Conservation (phyloP, 2,888 invertebrate species). For the Napeogenes sylphis region DNA sequence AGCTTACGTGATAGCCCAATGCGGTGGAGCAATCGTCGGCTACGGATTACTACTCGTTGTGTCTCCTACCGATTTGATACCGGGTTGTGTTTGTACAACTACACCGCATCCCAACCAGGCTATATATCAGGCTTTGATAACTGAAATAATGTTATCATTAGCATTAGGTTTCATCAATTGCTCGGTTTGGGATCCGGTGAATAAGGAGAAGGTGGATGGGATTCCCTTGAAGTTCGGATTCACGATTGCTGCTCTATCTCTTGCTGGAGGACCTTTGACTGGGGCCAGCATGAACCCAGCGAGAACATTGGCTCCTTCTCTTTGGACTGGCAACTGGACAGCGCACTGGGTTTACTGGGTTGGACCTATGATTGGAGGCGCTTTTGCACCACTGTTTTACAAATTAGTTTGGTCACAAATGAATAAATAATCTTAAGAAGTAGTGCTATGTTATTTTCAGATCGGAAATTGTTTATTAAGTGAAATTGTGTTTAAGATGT, state of each 20-base stretch:
- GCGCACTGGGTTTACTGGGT: conserved; percentile 86
- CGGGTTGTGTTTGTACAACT: conserved; percentile 80
- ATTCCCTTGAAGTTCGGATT: conserved; percentile 82
- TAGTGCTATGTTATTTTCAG: not conserved
- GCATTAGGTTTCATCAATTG: conserved; percentile 82
- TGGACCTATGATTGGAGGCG: conserved; percentile 73
- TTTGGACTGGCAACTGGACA: conserved; percentile 81
- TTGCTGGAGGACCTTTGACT: conserved; percentile 83
- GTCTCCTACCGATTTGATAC: conserved; percentile 57
- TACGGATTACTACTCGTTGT: conserved; percentile 79
- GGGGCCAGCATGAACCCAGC: conserved; percentile 86
- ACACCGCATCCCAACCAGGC: conserved; percentile 69
- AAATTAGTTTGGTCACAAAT: conserved; percentile 47
- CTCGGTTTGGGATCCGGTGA: conserved; percentile 85
- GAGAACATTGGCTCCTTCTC: conserved; percentile 83
- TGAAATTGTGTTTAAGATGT: not conserved
- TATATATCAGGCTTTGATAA: conserved; percentile 73
- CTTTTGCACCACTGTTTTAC: conserved; percentile 50
- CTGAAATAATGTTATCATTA: conserved; percentile 81
- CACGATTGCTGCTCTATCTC: conserved; percentile 80
- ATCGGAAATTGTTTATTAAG: too few relatives aligned
- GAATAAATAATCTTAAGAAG: not conserved
- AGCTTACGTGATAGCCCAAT: conserved; percentile 81
- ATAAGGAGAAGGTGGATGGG: conserved; percentile 80
- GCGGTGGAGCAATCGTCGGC: conserved; percentile 82